Base-by-base conservation (phyloP, 2,797 vertebrate species). In the Sebastes hubbsi region DNA sequence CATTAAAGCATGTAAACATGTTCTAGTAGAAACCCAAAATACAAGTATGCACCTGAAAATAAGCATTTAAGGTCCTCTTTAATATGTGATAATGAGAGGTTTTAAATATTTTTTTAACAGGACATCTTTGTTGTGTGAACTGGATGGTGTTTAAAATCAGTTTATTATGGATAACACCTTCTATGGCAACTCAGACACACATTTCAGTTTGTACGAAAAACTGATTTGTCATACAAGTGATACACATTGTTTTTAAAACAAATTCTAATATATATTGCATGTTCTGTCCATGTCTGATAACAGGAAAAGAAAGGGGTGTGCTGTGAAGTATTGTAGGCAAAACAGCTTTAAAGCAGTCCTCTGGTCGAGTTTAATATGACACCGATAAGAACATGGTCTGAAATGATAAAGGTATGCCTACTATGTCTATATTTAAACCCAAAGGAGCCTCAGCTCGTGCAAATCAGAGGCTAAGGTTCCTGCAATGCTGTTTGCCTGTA, bases 361-460 rank as follows among this genome's bases (percentile, higher is more conserved):
- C 67, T 16, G 75, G 67, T 74, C 20, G 62, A 81, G 84, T 90
- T 94, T 89, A 94, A 93, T 92, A 92, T 80, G 93, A 95, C 90
- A 94, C 92, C 82, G 32, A 94, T 90, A 89, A 89, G 83, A 90
- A 80, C 89, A 78, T 63, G 85, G 73, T 85, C 86, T 83, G 86
- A 94, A 91, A 92, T 93, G 84, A 93, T 94, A 85, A 91, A 85
- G 90, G 87, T 93, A 95, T 94, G 93, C 20, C 59, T 52, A 87
- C 87, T 93, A 89, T 90, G 82, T 91, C 94, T 95, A 93, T 95
- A 94, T 95, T 92, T 95, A 95, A 92, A 93, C 89, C 80, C 78
- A 87, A 89, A 92, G 85, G 75, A 91, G 89, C 81, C 80, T 87
- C 78, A 14, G 67, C 82, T 88, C 34, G 70, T 73, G 81, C 73